phyloP scores from a whole-genome alignment of 2,888 invertebrate genomes.

The Papilio demoleus region DNA sequence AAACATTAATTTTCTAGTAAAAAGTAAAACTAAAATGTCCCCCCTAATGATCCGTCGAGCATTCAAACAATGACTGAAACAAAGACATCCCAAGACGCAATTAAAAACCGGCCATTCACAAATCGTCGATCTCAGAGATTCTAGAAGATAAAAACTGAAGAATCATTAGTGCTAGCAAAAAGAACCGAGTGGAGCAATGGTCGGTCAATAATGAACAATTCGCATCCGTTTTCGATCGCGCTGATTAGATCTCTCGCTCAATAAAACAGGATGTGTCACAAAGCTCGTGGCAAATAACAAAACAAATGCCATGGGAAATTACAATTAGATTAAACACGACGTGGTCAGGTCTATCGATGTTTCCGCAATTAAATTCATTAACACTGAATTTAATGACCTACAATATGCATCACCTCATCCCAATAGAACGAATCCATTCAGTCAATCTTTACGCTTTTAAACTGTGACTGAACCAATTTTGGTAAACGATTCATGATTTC shows the following conservation, averaged over 20 bases:
- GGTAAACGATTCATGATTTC: neutral
- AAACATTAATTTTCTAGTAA: slow-evolving; percentile 8
- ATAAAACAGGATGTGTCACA: slow-evolving; percentile 67
- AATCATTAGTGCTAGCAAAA: slow-evolving; percentile 39
- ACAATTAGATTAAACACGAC: slow-evolving; percentile 76
- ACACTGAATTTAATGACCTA: slow-evolving; percentile 7
- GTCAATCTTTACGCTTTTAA: neutral
- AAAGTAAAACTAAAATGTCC: slow-evolving; percentile 14
- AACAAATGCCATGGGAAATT: slow-evolving; percentile 73
- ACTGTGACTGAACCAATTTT: neutral
- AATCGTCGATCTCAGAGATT: slow-evolving; percentile 28
- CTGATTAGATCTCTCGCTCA: slow-evolving; percentile 63
- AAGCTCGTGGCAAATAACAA: slow-evolving; percentile 53
- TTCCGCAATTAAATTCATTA: slow-evolving; percentile 48
- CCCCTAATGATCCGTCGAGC: slow-evolving; percentile 18
- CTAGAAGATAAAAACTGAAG: slow-evolving; percentile 32
- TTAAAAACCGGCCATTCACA: slow-evolving; percentile 36
- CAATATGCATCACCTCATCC: too few species aligned
- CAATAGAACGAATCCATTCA: neutral
- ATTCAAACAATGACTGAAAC: slow-evolving; percentile 33
- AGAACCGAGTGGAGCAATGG: slow-evolving; percentile 45
- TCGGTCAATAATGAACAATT: slow-evolving; percentile 54
- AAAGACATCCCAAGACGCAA: slow-evolving; percentile 40
- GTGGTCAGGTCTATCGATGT: slow-evolving; percentile 51
- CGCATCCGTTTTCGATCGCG: slow-evolving; percentile 57